Conservation (phyloP, 2,888 invertebrate species). For the Lucinisca nassula region DNA sequence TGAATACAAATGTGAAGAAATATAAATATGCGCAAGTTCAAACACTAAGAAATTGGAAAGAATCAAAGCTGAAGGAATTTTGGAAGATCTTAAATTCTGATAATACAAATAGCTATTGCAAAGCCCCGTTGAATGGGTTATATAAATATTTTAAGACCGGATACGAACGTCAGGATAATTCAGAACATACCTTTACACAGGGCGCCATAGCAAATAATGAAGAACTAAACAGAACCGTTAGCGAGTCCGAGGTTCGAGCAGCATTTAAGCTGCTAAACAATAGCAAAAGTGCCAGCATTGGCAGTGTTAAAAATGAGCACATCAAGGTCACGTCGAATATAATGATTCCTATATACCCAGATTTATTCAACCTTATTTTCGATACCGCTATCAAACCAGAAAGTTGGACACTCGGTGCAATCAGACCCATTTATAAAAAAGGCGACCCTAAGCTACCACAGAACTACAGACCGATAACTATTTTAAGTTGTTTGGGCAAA, state of each 20-base stretch:
- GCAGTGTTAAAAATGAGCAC: no score
- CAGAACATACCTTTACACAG: background rate
- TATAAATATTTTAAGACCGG: background rate
- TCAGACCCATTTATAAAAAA: no score
- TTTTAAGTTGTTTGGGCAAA: no score
- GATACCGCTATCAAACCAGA: background rate
- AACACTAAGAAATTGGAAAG: background rate
- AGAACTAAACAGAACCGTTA: background rate
- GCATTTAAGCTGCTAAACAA: background rate
- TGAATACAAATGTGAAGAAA: background rate
- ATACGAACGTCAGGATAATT: background rate
- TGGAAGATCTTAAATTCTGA: no score
- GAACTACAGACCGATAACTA: no score
- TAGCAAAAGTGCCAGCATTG: background rate
- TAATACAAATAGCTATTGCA: background rate
- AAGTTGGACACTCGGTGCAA: background rate
- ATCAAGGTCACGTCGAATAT: background rate
- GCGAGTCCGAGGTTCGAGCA: no score
- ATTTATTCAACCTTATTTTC: background rate
- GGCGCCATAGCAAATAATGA: background rate
- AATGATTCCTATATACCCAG: background rate
- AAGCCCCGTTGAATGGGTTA: background rate
- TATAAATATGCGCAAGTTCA: background rate
- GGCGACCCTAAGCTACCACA: no score
- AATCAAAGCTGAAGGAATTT: background rate